These are phyloP conservation scores for Acleris holmiana DNA, from an alignment of 2,888 invertebrate genomes.

Conservation along the genomic window DNA sequence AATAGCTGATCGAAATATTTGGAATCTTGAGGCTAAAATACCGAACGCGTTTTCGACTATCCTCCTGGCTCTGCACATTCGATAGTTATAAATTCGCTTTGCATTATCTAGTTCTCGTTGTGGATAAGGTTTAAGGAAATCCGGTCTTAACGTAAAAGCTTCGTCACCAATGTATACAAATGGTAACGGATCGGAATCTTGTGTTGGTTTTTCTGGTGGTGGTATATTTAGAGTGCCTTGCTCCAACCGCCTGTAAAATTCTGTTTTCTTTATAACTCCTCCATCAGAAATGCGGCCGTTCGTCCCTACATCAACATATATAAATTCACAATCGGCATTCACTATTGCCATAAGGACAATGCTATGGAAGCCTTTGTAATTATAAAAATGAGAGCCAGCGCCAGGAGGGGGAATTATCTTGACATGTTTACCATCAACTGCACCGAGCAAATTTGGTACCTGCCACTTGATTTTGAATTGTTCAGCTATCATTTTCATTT, in stretches of 20 bases:
- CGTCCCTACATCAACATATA: conserved; percentile 22
- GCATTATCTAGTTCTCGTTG: conserved; percentile 15
- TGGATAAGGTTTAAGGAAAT: conserved; percentile 37
- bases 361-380: conserved; percentile 34
- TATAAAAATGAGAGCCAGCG: conserved; percentile 30
- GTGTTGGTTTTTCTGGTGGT: conserved; percentile 23
- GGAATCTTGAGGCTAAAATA: conserved; percentile 25
- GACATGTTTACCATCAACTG: conserved; percentile 14
- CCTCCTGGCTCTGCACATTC: conserved; percentile 39
- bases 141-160: conserved; percentile 37
- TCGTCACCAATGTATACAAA: conserved; percentile 39
- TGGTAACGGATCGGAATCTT: conserved; percentile 23
- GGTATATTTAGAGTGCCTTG: conserved; percentile 13
- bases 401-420: conserved; percentile 25
- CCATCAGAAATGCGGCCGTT: conserved; percentile 25
- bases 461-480: conserved; percentile 28
- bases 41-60: conserved; percentile 39
- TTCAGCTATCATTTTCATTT: conserved; percentile 29
- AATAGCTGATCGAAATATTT: conserved; percentile 3
- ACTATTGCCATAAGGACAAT: conserved; percentile 36
- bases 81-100: conserved; percentile 39
- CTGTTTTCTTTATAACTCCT: conserved; percentile 26
- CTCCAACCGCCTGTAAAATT: conserved; percentile 10
- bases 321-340: conserved; percentile 32
- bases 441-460: conserved; percentile 7